Evolutionary conservation across 1,140 invertebrate species (phyloP), one percentile per base, ranked within the genome.

Genomic region (Drosophila prosaltans): DNA sequence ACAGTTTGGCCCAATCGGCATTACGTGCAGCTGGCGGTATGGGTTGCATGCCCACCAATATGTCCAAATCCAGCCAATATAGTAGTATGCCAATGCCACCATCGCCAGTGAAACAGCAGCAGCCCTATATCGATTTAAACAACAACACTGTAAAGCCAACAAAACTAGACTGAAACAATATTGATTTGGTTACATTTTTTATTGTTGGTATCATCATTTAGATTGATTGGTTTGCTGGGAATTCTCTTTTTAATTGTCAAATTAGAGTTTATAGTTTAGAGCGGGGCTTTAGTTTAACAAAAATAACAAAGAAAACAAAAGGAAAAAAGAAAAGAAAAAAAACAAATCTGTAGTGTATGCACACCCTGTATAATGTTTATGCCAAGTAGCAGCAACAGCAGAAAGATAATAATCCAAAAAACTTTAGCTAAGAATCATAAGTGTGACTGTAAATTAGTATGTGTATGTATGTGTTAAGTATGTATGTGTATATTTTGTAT

Each of bases 131-230:
- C 41, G 91, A 92, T 51, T 70, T 91, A 55, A 92, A 92, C 70
- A 92, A 92, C 69, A 90, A 91, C 74, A 80, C 65, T 41, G 73
- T 90, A 61, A 92, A 92, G 73, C 71, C 85, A 2, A 7, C 73
- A 57, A 92, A 92, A 59, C 36, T 69, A 65, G 91, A 92, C 73
- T 92, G 72, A 90, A 65, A 2, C 10, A 36, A 57, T 48, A 32
- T 24, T 28, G 41, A 43, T 43, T 30, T 65, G 57, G 59, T 55
- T 24, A 36, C 77, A 66, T 66, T 65, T 65, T 69, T 55, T 62
- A 45, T 60, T 69, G 36, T 72, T 72, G 71, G 32, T 36, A 7
- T 36, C 32, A 36, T 36, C 32, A 16, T 43, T 80, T 85, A 82
- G 45, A 10, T 51, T 51, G 45, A 51, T 26, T 51, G 45, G 45